phyloP scores from a whole-genome alignment of 2,113 vertebrate species.

The Lathamus discolor region DNA sequence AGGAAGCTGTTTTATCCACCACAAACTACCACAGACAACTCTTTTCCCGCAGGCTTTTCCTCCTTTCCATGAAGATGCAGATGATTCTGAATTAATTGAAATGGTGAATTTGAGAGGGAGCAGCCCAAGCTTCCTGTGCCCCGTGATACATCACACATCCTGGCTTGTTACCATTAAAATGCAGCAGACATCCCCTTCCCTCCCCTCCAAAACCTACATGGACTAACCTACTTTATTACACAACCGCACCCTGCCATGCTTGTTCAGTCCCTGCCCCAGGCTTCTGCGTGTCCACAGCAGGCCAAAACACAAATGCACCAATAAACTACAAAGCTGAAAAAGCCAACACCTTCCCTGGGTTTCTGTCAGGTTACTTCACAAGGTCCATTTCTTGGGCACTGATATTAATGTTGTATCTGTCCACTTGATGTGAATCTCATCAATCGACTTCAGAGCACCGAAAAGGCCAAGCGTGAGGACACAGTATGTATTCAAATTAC shows the following conservation, averaged over 20 bases:
- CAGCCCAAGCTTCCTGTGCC: not conserved
- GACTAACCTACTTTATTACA: not conserved
- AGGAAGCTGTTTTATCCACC: not conserved
- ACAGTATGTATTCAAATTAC: not conserved
- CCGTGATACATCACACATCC: not conserved
- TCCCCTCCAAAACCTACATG: not conserved
- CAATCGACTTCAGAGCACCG: not conserved
- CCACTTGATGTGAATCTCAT: not conserved
- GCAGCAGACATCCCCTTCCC: not conserved
- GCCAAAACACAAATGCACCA: not conserved
- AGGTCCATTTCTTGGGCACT: not conserved
- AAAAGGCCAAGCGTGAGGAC: not conserved
- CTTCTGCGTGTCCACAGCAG: not conserved
- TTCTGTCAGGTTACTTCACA: not conserved
- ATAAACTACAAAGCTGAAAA: not conserved
- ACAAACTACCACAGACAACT: not conserved
- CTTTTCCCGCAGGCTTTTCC: not conserved
- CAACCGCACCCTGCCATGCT: not conserved
- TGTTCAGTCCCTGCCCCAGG: not conserved
- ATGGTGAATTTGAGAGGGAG: not conserved
- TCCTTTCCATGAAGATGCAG: not conserved
- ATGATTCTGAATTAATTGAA: not conserved
- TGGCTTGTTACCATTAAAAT: not conserved
- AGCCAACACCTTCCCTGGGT: not conserved
- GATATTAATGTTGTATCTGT: not conserved